Evolutionary conservation across 64 coral and sea anemone species (phyloP), one percentile per base, ranked within the genome.

Genomic region (Cladopsammia gracilis): DNA sequence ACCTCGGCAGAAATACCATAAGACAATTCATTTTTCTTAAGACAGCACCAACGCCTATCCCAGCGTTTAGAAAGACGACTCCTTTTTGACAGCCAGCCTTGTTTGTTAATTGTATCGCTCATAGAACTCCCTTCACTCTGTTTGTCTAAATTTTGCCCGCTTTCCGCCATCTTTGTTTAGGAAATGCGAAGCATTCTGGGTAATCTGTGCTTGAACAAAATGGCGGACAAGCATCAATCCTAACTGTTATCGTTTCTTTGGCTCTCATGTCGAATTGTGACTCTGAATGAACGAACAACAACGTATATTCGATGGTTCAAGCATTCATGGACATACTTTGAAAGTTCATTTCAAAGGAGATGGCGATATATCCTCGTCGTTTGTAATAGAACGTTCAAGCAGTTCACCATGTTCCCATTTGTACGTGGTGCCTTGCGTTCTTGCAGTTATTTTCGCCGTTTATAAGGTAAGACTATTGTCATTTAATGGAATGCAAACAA

Each of bases 131-230:
- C 75, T 90, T 89, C 79, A 79, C 78, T 82, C 11, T 86, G 77
- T 61, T 62, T 85, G 24, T 82, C 51, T 10, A 49, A 60, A 79
- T 54, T 56, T 45, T 52, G 76, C 20, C 56, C 86, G 51, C 71
- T 86, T 62, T 89, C 95, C 90, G 90, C 95, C 95, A 96, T 96
- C 24, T 96, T 93, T 92, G 90, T 89, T 96, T 89, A 16, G 79
- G 3, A 46, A 44, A 7, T 47, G 34, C 19, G 79, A 34, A 46
- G 79, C 26, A 83, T 47, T 19, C 34, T 83, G 58, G 79, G 58
- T 46, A 65, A 9, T 19, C 9, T 34, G 7, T 6, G 54, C 4
- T 12, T 8, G 5, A 83, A 64, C 34, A 65, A 83, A 64, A 64
- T 64, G 59, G 58, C 79, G 79, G 25, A 20, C 14, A 23, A 16